These are phyloP conservation scores for Scomber colias DNA, from an alignment of 2,113 vertebrate genomes.

Conservation along the genomic window DNA sequence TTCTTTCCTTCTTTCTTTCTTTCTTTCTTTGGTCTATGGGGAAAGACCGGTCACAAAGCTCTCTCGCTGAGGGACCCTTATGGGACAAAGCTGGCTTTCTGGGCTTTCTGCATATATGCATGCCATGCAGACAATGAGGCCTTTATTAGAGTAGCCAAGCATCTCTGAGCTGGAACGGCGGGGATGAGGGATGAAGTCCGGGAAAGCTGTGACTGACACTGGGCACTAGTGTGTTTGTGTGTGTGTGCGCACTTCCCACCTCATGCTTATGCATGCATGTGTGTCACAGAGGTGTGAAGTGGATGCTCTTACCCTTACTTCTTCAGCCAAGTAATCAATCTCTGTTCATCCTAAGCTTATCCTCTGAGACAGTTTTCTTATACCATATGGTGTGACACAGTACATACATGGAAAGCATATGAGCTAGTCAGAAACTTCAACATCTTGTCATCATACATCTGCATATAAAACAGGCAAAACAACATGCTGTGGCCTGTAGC, in stretches of 20 bases:
- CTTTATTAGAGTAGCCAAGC: constrained; percentile 80
- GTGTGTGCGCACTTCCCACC: constrained; percentile 51
- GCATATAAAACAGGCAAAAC: constrained; percentile 47
- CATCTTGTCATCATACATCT: constrained; percentile 40
- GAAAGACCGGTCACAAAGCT: constrained; percentile 78
- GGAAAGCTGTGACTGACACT: constrained; percentile 78
- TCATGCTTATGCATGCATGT: constrained; percentile 49
- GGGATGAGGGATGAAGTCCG: constrained; percentile 66
- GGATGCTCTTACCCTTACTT: constrained; percentile 61
- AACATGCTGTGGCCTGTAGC: constrained; percentile 48
- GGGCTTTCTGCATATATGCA: constrained; percentile 83
- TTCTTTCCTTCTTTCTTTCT: neutral
- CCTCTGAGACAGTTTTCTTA: constrained; percentile 35
- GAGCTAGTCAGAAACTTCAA: constrained; percentile 27
- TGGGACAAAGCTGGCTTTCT: constrained; percentile 86
- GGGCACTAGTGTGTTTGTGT: constrained; percentile 19
- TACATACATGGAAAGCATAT: constrained; percentile 26
- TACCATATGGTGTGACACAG: constrained; percentile 39
- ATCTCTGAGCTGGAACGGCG: constrained; percentile 62
- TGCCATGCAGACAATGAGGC: constrained; percentile 82
- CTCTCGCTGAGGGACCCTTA: constrained; percentile 79
- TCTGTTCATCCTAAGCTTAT: constrained; percentile 39
- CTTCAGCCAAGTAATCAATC: constrained; percentile 61
- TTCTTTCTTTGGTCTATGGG: constrained; percentile 50
- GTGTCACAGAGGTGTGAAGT: constrained; percentile 69